Evolutionary conservation across 2,797 vertebrate genomes (phyloP).

Genomic region (Todus mexicanus): DNA sequence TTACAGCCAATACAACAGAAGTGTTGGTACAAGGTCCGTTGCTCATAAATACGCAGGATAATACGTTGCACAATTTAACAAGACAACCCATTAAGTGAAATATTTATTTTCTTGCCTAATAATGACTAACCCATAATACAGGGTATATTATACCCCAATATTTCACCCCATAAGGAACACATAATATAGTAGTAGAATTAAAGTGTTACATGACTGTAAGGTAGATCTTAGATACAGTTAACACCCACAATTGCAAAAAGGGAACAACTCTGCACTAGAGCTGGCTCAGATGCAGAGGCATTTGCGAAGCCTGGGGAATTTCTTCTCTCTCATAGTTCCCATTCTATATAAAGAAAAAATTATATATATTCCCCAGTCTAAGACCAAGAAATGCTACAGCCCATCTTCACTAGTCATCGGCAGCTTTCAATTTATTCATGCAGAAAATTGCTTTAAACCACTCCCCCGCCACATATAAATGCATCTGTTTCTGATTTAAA

Average conservation of each 20-base stretch:
- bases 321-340: not conserved
- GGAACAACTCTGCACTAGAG: not conserved
- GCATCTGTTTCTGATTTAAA: slow-evolving; percentile 65
- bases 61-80: not conserved
- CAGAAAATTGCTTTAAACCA: slow-evolving; percentile 62
- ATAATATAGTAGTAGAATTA: no score
- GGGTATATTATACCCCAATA: no score
- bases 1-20: not conserved
- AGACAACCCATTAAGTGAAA: not conserved
- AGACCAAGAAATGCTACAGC: not conserved
- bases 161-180: not conserved
- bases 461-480: not conserved
- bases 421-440: slow-evolving; percentile 56
- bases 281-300: not conserved
- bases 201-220: not conserved
- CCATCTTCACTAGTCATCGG: not conserved
- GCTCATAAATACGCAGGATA: not conserved
- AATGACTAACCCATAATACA: not conserved
- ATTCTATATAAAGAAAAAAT: not conserved
- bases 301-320: not conserved
- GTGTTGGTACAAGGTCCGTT: not conserved
- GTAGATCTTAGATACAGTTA: not conserved
- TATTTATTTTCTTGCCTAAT: not conserved
- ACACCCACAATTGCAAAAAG: not conserved
- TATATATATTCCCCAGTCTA: not conserved